Evolutionary conservation across 2,113 vertebrate species (phyloP).

Genomic region (Leptocoma aspasia): DNA sequence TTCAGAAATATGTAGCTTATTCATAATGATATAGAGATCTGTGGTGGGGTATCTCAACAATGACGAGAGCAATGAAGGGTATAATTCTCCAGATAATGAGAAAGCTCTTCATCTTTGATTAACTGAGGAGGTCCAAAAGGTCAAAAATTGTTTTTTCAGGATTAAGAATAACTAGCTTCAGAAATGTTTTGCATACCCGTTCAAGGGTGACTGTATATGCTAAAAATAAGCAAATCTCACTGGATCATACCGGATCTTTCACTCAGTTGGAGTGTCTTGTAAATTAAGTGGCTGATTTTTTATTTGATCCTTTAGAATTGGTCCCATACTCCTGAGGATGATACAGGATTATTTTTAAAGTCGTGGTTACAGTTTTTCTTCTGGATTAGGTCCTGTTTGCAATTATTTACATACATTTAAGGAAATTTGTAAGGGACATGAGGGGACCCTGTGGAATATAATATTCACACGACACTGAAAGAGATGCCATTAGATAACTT

Average conservation of each 20-base stretch:
- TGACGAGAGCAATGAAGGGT: background rate
- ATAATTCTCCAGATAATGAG: background rate
- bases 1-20: background rate
- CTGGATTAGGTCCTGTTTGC: background rate
- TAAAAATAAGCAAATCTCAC: background rate
- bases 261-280: background rate
- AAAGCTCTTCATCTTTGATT: slow-evolving; percentile 16
- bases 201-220: background rate
- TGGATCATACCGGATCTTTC: background rate
- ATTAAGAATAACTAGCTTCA: background rate
- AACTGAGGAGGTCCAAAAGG: background rate
- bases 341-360: background rate
- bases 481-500: background rate
- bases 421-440: background rate
- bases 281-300: background rate
- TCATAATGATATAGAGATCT: background rate
- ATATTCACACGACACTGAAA: background rate
- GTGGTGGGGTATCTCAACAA: background rate
- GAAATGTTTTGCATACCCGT: background rate
- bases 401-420: background rate
- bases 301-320: background rate
- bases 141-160: background rate
- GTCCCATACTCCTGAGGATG: background rate
- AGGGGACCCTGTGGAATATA: background rate
- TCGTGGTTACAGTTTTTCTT: background rate